Evolutionary conservation across 2,797 vertebrate species (phyloP).

Genomic region (Phyllotis vaccarum): DNA sequence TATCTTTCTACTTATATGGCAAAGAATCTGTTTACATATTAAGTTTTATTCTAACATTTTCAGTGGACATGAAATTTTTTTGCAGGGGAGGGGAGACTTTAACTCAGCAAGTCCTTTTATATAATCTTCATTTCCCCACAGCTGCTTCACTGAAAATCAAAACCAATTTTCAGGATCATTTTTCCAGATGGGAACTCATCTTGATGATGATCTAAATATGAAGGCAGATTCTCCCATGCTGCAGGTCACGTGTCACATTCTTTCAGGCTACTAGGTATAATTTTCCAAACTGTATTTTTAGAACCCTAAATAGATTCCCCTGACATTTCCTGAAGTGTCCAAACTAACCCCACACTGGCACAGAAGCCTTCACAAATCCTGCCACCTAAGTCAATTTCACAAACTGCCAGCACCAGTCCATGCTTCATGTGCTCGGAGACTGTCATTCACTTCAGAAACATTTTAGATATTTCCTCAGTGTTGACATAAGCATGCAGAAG

Average conservation of each 20-base stretch:
- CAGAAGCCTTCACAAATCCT: not conserved
- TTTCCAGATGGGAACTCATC: not conserved
- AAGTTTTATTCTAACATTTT: not conserved
- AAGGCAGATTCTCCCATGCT: not conserved
- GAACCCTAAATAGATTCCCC: not conserved
- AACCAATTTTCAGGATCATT: not conserved
- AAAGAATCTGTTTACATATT: not conserved
- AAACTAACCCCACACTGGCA: not conserved
- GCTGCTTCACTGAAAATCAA: not conserved
- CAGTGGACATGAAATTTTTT: not conserved
- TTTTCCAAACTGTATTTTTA: slow-evolving; percentile 11
- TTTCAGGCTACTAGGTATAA: not conserved
- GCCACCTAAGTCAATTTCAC: not conserved
- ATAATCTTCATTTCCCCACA: not conserved
- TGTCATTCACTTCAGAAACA: slow-evolving; percentile 12
- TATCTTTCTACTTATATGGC: not conserved
- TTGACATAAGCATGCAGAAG: not conserved
- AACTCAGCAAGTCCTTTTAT: not conserved
- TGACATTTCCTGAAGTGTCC: not conserved
- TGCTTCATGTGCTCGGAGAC: not conserved
- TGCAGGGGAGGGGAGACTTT: not conserved
- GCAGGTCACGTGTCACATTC: not conserved
- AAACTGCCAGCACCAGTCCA: not conserved
- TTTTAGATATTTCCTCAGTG: not conserved
- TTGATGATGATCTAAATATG: not conserved